phyloP scores from a whole-genome alignment of 2,888 invertebrate species.

The Drosophila cognata region DNA sequence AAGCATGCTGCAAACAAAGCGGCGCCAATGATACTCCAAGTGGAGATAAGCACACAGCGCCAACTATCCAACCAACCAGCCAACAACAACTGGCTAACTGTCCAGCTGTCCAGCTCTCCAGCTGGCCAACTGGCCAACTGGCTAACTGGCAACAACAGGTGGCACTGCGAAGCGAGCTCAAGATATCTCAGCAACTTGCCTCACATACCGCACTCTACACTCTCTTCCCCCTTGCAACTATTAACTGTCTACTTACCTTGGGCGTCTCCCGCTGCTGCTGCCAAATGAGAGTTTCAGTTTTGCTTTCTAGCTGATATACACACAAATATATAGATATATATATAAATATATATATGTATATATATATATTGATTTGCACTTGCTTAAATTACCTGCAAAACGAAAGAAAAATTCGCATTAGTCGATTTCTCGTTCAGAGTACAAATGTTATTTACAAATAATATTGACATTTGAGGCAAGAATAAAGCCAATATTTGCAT shows the following conservation, averaged over 20 bases:
- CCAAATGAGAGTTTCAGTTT: constrained; percentile 34
- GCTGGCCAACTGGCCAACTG: constrained; percentile 5
- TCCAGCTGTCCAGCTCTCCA: constrained; percentile 2
- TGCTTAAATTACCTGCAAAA: constrained; percentile 52
- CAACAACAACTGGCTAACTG: constrained; percentile 21
- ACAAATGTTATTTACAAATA: background rate
- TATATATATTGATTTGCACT: background rate
- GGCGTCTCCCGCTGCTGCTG: constrained; percentile 10
- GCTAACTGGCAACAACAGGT: constrained; percentile 63
- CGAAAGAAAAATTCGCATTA: constrained; percentile 13
- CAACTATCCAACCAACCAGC: background rate
- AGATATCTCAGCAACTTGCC: constrained; percentile 53
- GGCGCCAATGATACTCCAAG: constrained; percentile 55
- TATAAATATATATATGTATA: background rate
- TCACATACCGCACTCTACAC: background rate
- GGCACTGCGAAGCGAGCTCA: constrained; percentile 48
- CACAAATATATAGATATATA: background rate
- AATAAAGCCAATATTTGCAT: background rate
- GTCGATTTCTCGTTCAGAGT: background rate
- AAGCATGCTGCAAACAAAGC: constrained; percentile 54
- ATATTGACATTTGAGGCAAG: too few relatives aligned
- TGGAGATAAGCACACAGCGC: constrained; percentile 24
- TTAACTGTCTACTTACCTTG: constrained; percentile 42
- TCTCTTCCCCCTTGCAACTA: background rate
- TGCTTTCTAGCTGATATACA: constrained; percentile 7